Base-by-base conservation (phyloP, 1,140 invertebrate genomes). In the Varroa destructor region DNA sequence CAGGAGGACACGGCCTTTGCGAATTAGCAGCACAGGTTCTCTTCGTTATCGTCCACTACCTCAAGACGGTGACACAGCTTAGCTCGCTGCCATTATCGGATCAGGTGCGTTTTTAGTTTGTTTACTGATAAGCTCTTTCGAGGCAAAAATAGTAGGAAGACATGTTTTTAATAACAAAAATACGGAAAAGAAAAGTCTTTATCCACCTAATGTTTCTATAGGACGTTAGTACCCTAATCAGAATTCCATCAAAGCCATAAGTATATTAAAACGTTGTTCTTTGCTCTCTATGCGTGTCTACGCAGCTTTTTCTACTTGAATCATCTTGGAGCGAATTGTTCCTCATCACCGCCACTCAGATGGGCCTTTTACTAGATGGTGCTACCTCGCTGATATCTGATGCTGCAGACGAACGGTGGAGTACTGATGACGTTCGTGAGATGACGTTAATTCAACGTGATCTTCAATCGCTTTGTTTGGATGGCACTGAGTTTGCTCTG, bases 21-120 rank as follows among this genome's bases (percentile, higher is more conserved):
- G 61, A 67, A 40, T 46, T 67, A 5, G 61, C 61, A 40, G 61
- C 61, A 4, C 61, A 67, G 10, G 37, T 37, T 67, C 37, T 67
- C 14, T 67, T 67, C 61, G 40, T 67, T 40, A 67, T 43, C 37
- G 37, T 67, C 61, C 40, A 40, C 61, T 67, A 67, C 61, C 61
- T 67, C 61, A 67, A 67, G 61, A 67, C 61, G 36, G 40, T 67
- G 40, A 67, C 61, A 43, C 61, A 67, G 37, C 61, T 67, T 12
- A 67, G 61, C 37, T 67, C 61, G 46, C 61, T 67, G 12, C 61
- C 61, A 2, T 37, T 67, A 14, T 67, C 61, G 3, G 61, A 67
- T 67, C 61, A 67, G 61, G 61, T 67, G 46, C 1, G 12, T 40
- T 25, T 25, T 25, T 25, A 37, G 2, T 46, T 1, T 67, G 6